A percentile compares a stretch with the other conserved stretches of the same genome.
These are phyloP conservation scores for Anastatus disparis DNA, from an alignment of 1,140 invertebrate species.

Conservation along the genomic window DNA sequence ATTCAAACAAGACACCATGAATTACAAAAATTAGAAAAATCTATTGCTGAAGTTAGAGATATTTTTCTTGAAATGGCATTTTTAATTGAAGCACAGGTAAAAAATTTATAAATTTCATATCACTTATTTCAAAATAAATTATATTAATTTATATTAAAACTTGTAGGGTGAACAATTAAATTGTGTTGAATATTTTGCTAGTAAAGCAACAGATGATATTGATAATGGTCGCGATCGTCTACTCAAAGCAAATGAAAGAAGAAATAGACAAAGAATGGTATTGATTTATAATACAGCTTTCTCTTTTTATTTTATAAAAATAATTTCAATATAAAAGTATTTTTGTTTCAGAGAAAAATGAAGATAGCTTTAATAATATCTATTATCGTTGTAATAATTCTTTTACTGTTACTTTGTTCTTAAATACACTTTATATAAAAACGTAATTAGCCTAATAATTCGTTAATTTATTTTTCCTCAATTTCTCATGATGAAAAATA, in stretches of 20 bases:
- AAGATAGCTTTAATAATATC: constrained; percentile 52
- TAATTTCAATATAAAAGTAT: constrained; percentile 8
- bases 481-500: constrained; percentile 8
- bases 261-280: constrained; percentile 74
- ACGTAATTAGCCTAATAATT: not conserved
- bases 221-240: constrained; percentile 73
- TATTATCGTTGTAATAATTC: constrained; percentile 53
- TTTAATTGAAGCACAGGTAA: constrained; percentile 78
- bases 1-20: constrained; percentile 86
- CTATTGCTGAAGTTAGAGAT: constrained; percentile 82
- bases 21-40: constrained; percentile 84
- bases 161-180: constrained; percentile 77
- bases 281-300: not conserved
- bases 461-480: not conserved
- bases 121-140: constrained; percentile 1
- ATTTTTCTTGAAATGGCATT: constrained; percentile 85
- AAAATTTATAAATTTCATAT: constrained; percentile 33
- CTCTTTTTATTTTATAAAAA: not conserved
- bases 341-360: constrained; percentile 62
- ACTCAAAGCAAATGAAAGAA: constrained; percentile 74
- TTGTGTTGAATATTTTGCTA: constrained; percentile 78
- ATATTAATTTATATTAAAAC: constrained; percentile 19
- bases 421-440: constrained; percentile 38
- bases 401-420: constrained; percentile 47
- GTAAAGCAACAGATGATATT: constrained; percentile 73